phyloP scores from a whole-genome alignment of 2,888 invertebrate species.

The Xestia rhomboidea region DNA sequence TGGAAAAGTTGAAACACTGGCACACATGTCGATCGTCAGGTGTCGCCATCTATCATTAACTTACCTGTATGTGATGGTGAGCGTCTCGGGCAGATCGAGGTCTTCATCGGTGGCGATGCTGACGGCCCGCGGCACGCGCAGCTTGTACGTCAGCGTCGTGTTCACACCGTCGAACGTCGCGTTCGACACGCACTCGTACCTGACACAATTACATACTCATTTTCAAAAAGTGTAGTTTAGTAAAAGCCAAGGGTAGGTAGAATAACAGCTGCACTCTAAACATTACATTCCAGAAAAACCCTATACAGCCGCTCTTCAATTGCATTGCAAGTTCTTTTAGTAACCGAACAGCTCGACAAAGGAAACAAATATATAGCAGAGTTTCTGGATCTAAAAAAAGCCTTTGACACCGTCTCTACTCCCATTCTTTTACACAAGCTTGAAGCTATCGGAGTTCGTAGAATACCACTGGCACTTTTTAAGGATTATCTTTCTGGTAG shows the following conservation, averaged over 20 bases:
- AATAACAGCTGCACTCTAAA: background rate
- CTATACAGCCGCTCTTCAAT: background rate
- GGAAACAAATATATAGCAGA: background rate
- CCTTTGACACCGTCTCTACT: too few relatives aligned
- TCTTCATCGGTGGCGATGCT: conserved; percentile 49
- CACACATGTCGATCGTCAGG: background rate
- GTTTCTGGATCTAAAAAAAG: background rate
- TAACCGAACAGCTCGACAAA: background rate
- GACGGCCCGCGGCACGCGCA: conserved; percentile 83
- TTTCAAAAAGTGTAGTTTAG: background rate
- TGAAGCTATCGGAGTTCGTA: background rate
- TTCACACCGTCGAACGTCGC: conserved; percentile 95
- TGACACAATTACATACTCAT: conserved; percentile 43
- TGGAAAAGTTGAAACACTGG: background rate
- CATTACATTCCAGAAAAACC: background rate
- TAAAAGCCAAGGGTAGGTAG: background rate
- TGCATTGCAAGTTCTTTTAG: background rate
- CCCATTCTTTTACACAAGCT: background rate
- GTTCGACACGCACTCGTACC: conserved; percentile 97
- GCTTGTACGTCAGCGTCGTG: conserved; percentile 91
- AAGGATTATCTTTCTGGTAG: background rate
- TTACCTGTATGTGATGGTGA: conserved; percentile 59
- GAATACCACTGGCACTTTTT: background rate
- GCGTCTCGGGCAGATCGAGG: conserved; percentile 56
- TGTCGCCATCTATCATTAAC: background rate